Conservation (phyloP, 1,140 invertebrate genomes). For the Drosophila novamexicana region DNA sequence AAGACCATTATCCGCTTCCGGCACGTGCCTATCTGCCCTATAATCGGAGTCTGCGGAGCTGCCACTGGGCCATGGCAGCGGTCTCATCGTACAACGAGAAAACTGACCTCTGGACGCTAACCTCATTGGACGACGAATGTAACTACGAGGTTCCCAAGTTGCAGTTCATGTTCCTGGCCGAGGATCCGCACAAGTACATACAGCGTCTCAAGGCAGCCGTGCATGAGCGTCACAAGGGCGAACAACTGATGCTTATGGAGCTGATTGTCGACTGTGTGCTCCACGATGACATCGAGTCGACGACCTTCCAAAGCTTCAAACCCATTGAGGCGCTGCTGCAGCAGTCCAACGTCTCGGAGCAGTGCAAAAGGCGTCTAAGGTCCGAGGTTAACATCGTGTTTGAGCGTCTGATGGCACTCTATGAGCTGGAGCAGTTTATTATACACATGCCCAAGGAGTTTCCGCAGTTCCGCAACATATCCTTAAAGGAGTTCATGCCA, state of each 20-base stretch:
- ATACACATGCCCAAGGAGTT: slow-evolving; percentile 77
- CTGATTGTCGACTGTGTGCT: slow-evolving; percentile 78
- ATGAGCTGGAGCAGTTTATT: slow-evolving; percentile 76
- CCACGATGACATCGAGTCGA: slow-evolving; percentile 69
- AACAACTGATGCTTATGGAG: slow-evolving; percentile 73
- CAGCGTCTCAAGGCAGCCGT: slow-evolving; percentile 64
- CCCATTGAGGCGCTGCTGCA: slow-evolving; percentile 58
- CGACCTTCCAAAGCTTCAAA: slow-evolving; percentile 55
- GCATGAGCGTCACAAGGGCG: slow-evolving; percentile 63
- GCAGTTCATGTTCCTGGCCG: slow-evolving; percentile 80
- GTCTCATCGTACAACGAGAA: slow-evolving; percentile 57
- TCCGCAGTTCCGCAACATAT: slow-evolving; percentile 60
- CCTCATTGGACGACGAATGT: slow-evolving; percentile 58
- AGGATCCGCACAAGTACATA: slow-evolving; percentile 70
- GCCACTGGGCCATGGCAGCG: slow-evolving; percentile 64
- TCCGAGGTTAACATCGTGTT: slow-evolving; percentile 73
- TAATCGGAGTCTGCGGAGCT: slow-evolving; percentile 59
- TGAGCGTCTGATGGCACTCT: slow-evolving; percentile 75
- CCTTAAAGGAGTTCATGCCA: slow-evolving; percentile 60
- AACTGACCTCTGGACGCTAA: slow-evolving; percentile 56
- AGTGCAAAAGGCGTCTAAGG: slow-evolving; percentile 58
- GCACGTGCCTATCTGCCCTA: slow-evolving; percentile 66
- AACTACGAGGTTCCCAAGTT: slow-evolving; percentile 69
- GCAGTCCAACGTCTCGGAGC: slow-evolving; percentile 41
- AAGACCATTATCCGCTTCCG: slow-evolving; percentile 63